Conservation (phyloP, 2,113 vertebrate genomes). For the Xerus inauris region DNA sequence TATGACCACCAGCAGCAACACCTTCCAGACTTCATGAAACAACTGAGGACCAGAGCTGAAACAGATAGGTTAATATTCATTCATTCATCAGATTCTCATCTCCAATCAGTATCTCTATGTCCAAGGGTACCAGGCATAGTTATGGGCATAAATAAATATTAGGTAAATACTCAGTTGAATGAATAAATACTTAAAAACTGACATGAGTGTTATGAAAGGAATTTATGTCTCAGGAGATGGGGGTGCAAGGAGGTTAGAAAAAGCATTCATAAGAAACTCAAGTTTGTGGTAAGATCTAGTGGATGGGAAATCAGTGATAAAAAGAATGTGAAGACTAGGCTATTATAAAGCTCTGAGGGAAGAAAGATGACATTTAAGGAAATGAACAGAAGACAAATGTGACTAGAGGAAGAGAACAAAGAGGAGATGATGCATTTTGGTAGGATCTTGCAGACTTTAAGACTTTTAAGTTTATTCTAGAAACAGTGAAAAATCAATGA, state of each 20-base stretch:
- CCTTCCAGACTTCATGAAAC: constrained; percentile 82
- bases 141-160: not conserved
- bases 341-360: not conserved
- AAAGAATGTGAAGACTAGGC: not conserved
- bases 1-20: constrained; percentile 87
- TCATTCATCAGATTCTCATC: not conserved
- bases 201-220: constrained; percentile 16
- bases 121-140: not conserved
- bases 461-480: not conserved
- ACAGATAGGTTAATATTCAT: constrained; percentile 87
- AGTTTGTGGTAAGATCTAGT: not conserved
- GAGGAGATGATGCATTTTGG: not conserved
- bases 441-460: not conserved
- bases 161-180: constrained; percentile 22
- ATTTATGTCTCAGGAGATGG: not conserved
- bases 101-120: not conserved
- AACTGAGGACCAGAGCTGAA: constrained; percentile 83
- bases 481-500: not conserved
- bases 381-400: not conserved
- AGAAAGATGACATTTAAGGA: not conserved
- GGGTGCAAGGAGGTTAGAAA: not conserved
- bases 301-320: not conserved
- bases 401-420: not conserved
- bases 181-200: not conserved
- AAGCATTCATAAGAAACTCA: constrained; percentile 23